Conservation (phyloP, 1,140 invertebrate genomes). For the Galendromus occidentalis region DNA sequence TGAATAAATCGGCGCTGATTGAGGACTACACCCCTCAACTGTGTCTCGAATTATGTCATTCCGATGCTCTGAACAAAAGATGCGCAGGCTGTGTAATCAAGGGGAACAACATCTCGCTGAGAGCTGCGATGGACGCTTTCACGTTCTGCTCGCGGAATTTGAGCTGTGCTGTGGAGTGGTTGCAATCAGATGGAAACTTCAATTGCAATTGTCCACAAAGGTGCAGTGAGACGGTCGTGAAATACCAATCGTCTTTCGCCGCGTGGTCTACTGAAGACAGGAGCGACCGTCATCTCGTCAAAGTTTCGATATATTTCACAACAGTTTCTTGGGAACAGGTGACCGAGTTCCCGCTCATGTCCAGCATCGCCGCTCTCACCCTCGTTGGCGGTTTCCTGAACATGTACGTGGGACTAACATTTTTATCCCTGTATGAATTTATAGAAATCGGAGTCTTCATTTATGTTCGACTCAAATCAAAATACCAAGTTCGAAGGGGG, state of each 20-base stretch:
- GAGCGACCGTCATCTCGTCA: too few relatives aligned
- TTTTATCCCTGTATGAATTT: not conserved
- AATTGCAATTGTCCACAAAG: not conserved
- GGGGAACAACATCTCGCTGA: not conserved
- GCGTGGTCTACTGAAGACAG: too few relatives aligned
- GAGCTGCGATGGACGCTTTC: not conserved
- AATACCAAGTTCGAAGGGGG: too few relatives aligned
- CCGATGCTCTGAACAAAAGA: not conserved
- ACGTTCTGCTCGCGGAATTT: not conserved
- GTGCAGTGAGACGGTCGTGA: not conserved
- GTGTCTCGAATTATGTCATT: not conserved
- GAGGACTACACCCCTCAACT: not conserved
- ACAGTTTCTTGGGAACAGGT: not conserved
- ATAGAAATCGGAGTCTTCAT: not conserved
- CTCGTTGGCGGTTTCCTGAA: not conserved
- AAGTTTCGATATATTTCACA: too few relatives aligned
- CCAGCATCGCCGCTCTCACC: not conserved
- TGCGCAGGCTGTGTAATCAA: not conserved
- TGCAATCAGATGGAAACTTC: not conserved
- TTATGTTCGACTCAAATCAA: not conserved
- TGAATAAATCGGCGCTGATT: not conserved
- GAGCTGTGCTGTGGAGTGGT: not conserved
- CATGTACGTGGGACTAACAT: not conserved
- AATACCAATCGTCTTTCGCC: too few relatives aligned
- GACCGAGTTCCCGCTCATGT: not conserved